Conservation (phyloP, 2,888 invertebrate genomes). For the Cantharis flavilabris region DNA sequence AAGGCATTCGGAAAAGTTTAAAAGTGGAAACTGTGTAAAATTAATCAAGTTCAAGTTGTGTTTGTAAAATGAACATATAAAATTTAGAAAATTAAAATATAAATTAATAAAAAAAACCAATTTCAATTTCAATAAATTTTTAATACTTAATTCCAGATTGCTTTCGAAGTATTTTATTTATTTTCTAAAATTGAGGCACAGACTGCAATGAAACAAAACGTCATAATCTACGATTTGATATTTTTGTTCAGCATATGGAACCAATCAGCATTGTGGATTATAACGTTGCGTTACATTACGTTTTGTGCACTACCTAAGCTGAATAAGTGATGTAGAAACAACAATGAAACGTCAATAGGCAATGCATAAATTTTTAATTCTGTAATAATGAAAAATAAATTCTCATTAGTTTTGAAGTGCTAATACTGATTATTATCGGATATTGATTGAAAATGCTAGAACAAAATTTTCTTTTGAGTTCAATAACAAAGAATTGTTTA, state of each 20-base stretch:
- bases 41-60: background rate
- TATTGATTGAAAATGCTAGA: background rate
- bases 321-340: background rate
- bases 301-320: background rate
- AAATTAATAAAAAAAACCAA: background rate
- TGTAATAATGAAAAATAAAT: background rate
- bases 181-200: background rate
- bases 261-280: background rate
- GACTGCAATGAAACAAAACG: background rate
- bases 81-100: background rate
- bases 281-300: background rate
- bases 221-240: background rate
- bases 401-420: background rate
- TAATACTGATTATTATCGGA: background rate
- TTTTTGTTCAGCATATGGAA: background rate
- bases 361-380: background rate
- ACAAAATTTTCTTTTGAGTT: background rate
- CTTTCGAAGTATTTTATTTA: background rate
- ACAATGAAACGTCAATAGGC: background rate
- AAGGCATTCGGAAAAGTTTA: background rate
- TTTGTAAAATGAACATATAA: background rate
- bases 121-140: background rate
- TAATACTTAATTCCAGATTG: too few relatives aligned
- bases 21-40: background rate
- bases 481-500: background rate